A percentile compares a stretch with the other conserved stretches of the same genome.
These are phyloP conservation scores for Rhingia rostrata DNA, from an alignment of 2,888 invertebrate species.

Conservation along the genomic window DNA sequence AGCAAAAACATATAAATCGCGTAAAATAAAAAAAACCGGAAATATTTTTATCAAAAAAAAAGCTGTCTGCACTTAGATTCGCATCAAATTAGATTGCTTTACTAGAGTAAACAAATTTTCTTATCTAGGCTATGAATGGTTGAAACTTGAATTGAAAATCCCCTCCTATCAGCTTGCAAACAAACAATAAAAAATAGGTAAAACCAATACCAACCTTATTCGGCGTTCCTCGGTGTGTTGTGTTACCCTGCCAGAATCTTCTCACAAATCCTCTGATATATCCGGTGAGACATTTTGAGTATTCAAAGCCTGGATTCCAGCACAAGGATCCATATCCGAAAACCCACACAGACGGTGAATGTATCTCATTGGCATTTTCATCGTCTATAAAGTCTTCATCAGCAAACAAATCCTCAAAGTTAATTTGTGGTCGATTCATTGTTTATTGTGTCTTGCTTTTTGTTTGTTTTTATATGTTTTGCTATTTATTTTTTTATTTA, in stretches of 20 bases:
- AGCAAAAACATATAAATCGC: background rate
- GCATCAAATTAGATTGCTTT: no score
- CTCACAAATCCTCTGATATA: slow-evolving; percentile 89
- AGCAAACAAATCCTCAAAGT: slow-evolving; percentile 80
- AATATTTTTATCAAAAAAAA: no score
- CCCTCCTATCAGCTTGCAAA: background rate
- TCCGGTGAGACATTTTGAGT: slow-evolving; percentile 91
- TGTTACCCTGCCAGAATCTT: slow-evolving; percentile 96
- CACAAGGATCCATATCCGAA: slow-evolving; percentile 98
- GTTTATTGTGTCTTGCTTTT: slow-evolving; percentile 7
- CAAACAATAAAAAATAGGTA: background rate
- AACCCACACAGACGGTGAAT: slow-evolving; percentile 86
- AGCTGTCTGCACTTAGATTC: no score
- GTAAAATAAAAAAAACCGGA: background rate
- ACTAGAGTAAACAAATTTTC: background rate
- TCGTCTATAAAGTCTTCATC: slow-evolving; percentile 77
- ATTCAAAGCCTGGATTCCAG: slow-evolving; percentile 97
- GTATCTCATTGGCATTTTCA: slow-evolving; percentile 72
- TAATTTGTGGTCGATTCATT: slow-evolving; percentile 76
- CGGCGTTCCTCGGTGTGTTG: slow-evolving; percentile 90
- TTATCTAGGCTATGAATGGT: background rate
- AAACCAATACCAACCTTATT: slow-evolving; percentile 85
- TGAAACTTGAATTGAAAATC: background rate
- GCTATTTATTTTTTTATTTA: background rate
- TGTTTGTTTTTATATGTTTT: background rate